A percentile compares a stretch with the other conserved stretches of the same genome.
Evolutionary conservation across 1,140 invertebrate genomes (phyloP).

Genomic region (Brachionus calyciflorus): DNA sequence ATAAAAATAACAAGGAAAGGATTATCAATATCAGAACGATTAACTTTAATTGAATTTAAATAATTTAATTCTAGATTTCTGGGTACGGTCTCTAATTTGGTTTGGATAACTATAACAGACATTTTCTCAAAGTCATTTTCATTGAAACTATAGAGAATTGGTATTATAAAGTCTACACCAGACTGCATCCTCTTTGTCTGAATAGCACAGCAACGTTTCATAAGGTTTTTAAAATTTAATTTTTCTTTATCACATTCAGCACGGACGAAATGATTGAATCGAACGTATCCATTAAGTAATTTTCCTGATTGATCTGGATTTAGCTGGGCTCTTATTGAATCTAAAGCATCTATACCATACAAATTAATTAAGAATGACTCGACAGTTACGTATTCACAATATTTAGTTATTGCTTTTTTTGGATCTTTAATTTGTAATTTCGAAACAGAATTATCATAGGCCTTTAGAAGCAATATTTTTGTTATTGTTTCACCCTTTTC

Average conservation of each 20-base stretch:
- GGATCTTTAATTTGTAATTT: neutral
- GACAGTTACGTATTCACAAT: constrained; percentile 2
- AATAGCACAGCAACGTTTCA: neutral
- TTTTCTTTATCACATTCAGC: neutral
- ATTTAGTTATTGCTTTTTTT: neutral
- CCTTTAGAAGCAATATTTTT: neutral
- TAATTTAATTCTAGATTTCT: no score
- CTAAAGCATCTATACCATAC: neutral
- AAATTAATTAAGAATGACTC: neutral
- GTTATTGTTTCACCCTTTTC: constrained; percentile 11
- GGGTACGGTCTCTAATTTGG: no score
- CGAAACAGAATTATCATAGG: neutral
- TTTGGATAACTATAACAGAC: neutral
- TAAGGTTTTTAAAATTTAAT: neutral
- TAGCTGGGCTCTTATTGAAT: neutral
- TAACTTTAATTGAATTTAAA: no score
- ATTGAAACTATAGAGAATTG: constrained; percentile 12
- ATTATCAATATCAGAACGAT: no score
- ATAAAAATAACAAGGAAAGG: no score
- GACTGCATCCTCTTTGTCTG: neutral
- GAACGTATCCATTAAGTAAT: constrained; percentile 10
- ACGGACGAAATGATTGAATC: constrained; percentile 10
- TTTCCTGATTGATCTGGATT: neutral
- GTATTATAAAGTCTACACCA: constrained; percentile 4
- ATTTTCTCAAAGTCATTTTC: neutral